These are phyloP conservation scores for Branchellion lobata DNA, from an alignment of 2,888 invertebrate species.

Conservation along the genomic window DNA sequence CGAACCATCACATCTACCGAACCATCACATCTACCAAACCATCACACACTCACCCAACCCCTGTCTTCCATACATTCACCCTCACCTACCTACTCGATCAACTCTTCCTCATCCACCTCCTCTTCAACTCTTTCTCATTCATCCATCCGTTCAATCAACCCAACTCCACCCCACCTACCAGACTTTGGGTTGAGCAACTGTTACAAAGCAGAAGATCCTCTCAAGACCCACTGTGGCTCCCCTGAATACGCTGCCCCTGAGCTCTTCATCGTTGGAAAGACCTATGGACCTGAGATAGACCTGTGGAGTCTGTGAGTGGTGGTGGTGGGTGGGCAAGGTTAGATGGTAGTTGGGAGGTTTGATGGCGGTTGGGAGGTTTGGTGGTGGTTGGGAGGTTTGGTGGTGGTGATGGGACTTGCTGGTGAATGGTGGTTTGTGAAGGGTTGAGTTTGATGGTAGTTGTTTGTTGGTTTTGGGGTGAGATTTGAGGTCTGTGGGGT, in stretches of 20 bases:
- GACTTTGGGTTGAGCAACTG: constrained; percentile 76
- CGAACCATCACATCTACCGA: background rate
- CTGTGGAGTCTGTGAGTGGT: constrained; percentile 74
- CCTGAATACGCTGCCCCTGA: constrained; percentile 79
- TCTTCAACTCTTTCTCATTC: constrained; percentile 18
- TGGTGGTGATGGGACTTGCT: too few species aligned
- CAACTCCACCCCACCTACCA: constrained; percentile 55
- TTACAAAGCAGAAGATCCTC: constrained; percentile 67
- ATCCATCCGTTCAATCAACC: constrained; percentile 31
- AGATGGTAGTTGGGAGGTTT: background rate
- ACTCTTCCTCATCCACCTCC: constrained; percentile 35
- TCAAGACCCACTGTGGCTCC: constrained; percentile 76
- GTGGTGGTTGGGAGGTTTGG: background rate
- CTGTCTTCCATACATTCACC: constrained; percentile 34
- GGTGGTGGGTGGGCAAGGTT: background rate
- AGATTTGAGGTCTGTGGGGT: background rate
- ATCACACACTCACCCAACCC: constrained; percentile 35
- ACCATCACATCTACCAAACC: background rate
- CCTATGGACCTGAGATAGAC: constrained; percentile 76
- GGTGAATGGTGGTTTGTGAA: too few species aligned
- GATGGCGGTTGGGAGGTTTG: background rate
- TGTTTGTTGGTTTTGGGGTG: background rate
- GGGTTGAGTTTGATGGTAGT: too few species aligned
- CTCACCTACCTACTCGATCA: constrained; percentile 42
- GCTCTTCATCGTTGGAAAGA: constrained; percentile 71